phyloP scores from a whole-genome alignment of 2,797 vertebrate species.

The Sebastes minor region DNA sequence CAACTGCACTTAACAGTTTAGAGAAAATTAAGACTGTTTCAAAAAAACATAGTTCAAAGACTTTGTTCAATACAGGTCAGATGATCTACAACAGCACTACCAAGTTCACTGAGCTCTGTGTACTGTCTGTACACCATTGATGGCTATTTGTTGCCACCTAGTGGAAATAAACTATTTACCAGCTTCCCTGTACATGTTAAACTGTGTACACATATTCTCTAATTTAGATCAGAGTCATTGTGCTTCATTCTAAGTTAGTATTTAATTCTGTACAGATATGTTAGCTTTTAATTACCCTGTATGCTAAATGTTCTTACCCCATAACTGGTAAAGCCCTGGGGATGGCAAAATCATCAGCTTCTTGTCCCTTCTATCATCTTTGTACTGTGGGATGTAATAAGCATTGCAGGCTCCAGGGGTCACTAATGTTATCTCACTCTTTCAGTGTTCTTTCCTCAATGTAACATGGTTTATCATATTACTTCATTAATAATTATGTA shows the following conservation, averaged over 20 bases:
- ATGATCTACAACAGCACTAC: not conserved
- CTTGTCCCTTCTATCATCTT: not conserved
- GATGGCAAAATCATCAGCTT: not conserved
- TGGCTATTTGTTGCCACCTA: conserved; percentile 13
- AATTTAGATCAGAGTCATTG: not conserved
- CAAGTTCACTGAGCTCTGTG: not conserved
- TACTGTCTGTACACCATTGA: not conserved
- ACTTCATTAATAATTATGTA: not conserved
- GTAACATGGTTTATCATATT: not conserved
- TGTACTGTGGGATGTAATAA: not conserved
- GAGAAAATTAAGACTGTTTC: no score
- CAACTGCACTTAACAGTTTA: no score
- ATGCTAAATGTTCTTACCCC: not conserved
- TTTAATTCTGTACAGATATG: not conserved
- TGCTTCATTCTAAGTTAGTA: not conserved
- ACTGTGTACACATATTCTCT: not conserved
- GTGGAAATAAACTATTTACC: not conserved
- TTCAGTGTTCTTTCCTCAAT: not conserved
- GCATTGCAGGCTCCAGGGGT: not conserved
- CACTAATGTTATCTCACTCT: not conserved
- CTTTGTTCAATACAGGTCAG: not conserved
- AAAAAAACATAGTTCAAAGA: not conserved
- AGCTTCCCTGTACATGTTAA: not conserved
- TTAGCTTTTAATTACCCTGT: not conserved
- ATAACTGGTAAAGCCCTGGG: no score